Evolutionary conservation across 1,140 invertebrate species (phyloP).

Genomic region (Cherax destructor): DNA sequence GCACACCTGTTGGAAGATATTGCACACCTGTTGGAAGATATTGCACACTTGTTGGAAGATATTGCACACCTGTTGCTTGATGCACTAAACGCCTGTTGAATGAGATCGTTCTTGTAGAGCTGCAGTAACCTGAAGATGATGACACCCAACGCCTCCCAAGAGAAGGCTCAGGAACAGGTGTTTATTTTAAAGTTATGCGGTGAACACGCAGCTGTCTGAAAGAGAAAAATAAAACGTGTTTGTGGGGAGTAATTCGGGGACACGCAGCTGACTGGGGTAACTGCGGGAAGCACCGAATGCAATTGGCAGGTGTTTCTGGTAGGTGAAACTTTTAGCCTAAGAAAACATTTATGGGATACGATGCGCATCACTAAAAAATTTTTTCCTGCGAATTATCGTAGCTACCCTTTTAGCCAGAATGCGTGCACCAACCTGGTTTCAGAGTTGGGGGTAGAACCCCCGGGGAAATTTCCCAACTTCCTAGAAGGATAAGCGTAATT

Average conservation of each 20-base stretch:
- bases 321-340: too few species aligned
- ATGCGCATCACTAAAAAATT: too few species aligned
- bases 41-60: neutral
- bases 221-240: constrained; percentile 75
- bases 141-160: constrained; percentile 75
- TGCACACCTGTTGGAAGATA: too few species aligned
- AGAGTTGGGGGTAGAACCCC: too few species aligned
- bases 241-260: constrained; percentile 78
- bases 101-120: constrained; percentile 18
- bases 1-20: constrained; percentile 62
- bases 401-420: too few species aligned
- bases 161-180: constrained; percentile 79
- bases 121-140: constrained; percentile 52
- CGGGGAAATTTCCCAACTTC: too few species aligned
- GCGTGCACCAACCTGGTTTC: too few species aligned
- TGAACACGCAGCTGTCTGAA: constrained; percentile 76
- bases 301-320: too few species aligned
- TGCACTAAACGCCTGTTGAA: constrained; percentile 23
- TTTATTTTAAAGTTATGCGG: constrained; percentile 78
- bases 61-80: neutral
- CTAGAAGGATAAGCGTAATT: too few species aligned
- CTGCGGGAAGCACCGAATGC: too few species aligned
- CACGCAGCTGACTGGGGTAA: constrained; percentile 75
- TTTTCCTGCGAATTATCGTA: too few species aligned
- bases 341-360: too few species aligned